Conservation (phyloP, 2,888 invertebrate species). For the Anoncus sp. region DNA sequence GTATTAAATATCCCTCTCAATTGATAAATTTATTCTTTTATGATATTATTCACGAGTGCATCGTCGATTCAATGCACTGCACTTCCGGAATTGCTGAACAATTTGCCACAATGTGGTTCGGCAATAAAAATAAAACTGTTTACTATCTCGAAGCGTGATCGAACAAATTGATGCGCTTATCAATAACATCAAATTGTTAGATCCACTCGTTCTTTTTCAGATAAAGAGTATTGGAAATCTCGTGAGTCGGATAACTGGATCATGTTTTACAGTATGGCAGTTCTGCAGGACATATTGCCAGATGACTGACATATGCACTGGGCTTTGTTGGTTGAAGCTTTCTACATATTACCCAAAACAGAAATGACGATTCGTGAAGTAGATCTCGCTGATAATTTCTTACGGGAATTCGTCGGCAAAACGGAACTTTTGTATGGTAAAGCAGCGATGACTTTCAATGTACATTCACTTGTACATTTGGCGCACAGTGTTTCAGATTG, state of each 20-base stretch:
- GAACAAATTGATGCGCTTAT: too few species aligned
- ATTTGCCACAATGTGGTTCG: neutral
- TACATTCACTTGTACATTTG: conserved; percentile 27
- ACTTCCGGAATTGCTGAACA: conserved; percentile 4
- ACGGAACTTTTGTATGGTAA: conserved; percentile 1
- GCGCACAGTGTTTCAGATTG: conserved; percentile 16
- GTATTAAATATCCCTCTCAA: conserved; percentile 36
- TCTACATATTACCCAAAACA: conserved; percentile 18
- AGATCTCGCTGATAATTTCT: conserved; percentile 12
- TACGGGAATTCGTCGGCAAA: too few species aligned
- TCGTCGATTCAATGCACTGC: conserved; percentile 29
- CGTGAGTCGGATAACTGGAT: too few species aligned
- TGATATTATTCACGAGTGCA: conserved; percentile 49
- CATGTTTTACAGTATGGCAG: conserved; percentile 5
- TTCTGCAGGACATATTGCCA: conserved; percentile 18
- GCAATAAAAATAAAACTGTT: conserved; percentile 1
- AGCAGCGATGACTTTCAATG: conserved; percentile 19
- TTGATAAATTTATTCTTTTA: conserved; percentile 44
- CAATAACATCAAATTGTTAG: conserved; percentile 13
- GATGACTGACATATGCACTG: conserved; percentile 9
- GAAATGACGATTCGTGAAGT: conserved; percentile 23
- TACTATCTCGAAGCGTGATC: too few species aligned
- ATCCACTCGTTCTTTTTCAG: conserved; percentile 10
- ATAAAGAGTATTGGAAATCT: conserved; percentile 20
- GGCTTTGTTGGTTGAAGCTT: conserved; percentile 43